phyloP scores from a whole-genome alignment of 2,797 vertebrate genomes.

The Mycteria americana region DNA sequence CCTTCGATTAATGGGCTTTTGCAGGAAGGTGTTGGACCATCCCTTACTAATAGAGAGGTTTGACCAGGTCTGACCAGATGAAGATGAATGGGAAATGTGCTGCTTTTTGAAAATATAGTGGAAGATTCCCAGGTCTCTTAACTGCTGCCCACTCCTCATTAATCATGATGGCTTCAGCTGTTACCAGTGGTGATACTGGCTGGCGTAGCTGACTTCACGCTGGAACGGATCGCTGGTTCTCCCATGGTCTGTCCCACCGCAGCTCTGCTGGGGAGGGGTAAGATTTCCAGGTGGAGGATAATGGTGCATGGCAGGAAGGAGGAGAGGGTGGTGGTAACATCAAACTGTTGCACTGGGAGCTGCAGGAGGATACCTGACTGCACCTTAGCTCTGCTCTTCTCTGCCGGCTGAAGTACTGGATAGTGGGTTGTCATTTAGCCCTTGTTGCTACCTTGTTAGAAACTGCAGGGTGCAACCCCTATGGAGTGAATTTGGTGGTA shows the following conservation, averaged over 20 bases:
- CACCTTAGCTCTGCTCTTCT: background rate
- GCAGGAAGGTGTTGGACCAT: background rate
- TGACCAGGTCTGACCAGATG: background rate
- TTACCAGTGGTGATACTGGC: accelerated
- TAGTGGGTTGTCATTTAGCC: background rate
- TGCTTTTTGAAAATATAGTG: background rate
- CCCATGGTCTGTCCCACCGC: accelerated
- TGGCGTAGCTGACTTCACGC: accelerated
- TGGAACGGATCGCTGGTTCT: background rate
- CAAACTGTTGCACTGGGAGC: background rate
- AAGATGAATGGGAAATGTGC: background rate
- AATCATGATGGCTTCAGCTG: accelerated
- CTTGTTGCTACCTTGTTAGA: background rate
- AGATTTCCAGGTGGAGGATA: background rate
- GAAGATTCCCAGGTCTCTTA: background rate
- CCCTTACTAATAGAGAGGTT: background rate
- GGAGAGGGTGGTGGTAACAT: background rate
- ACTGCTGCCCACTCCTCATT: background rate
- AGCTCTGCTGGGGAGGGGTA: background rate
- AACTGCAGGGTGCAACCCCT: background rate
- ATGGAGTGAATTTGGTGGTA: background rate
- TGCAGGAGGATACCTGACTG: background rate
- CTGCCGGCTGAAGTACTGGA: background rate
- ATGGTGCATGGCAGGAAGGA: background rate
- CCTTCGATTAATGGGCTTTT: background rate